Evolutionary conservation across 1,140 invertebrate species (phyloP).

Genomic region (Periplaneta americana): DNA sequence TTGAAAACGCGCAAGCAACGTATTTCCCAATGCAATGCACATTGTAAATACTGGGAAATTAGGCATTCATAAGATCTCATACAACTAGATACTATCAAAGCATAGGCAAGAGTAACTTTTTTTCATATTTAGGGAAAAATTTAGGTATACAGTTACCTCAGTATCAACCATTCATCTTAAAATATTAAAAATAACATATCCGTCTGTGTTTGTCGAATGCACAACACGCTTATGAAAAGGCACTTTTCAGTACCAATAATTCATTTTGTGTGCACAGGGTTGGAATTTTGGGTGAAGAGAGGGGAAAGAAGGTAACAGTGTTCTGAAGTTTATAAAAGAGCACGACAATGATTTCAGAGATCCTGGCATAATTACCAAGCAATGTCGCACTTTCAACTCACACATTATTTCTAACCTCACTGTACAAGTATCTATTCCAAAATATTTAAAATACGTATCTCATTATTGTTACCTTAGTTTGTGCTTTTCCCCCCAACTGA

Average conservation of each 20-base stretch:
- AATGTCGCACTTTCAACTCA: too few species aligned
- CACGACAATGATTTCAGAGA: too few species aligned
- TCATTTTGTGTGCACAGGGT: too few species aligned
- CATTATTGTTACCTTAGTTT: constrained; percentile 1
- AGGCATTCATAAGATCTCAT: background rate
- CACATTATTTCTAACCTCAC: background rate
- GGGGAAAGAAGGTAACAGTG: too few species aligned
- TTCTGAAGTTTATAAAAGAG: too few species aligned
- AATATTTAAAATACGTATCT: background rate
- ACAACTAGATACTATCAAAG: background rate
- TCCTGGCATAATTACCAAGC: too few species aligned
- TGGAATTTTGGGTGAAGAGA: too few species aligned
- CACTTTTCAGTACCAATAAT: background rate
- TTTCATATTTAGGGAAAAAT: background rate
- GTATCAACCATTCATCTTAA: background rate
- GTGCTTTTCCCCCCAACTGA: constrained; percentile 4
- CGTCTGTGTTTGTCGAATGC: too few species aligned
- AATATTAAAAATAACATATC: background rate
- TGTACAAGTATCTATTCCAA: background rate
- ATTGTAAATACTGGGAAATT: background rate
- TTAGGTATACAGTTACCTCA: background rate
- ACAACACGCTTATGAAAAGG: background rate
- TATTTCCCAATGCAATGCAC: background rate
- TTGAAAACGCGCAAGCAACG: background rate
- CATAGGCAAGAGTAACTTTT: too few species aligned